These are phyloP conservation scores for Heterocephalus glaber DNA, from an alignment of 2,113 vertebrate species.

Conservation along the genomic window DNA sequence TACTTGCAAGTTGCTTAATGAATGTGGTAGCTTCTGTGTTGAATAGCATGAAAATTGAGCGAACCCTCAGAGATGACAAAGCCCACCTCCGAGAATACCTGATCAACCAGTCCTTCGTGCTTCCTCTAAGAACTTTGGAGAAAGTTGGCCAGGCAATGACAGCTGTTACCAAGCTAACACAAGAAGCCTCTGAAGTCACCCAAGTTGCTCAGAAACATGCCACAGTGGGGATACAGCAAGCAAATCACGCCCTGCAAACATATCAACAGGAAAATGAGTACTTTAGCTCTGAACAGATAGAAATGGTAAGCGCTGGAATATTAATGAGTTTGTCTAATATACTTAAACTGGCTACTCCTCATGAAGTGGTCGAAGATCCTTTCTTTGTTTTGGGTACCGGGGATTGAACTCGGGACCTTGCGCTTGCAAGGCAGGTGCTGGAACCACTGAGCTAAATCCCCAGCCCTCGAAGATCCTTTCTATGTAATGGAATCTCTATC, in stretches of 20 bases:
- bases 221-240: conserved; percentile 69
- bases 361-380: background rate
- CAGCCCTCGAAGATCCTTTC: conserved; percentile 66
- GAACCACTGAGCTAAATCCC: too few relatives aligned
- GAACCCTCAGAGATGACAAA: background rate
- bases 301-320: conserved; percentile 81
- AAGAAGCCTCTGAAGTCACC: conserved; percentile 63
- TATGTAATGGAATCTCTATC: conserved; percentile 71
- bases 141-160: conserved; percentile 81
- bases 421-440: too few relatives aligned
- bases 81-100: conserved; percentile 72
- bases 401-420: too few relatives aligned
- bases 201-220: background rate
- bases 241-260: conserved; percentile 36
- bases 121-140: conserved; percentile 49
- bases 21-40: conserved; percentile 80
- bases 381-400: too few relatives aligned
- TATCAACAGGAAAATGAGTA: background rate
- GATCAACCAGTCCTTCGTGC: conserved; percentile 62
- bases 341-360: conserved; percentile 42
- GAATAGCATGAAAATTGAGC: conserved; percentile 62
- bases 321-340: conserved; percentile 80
- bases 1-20: conserved; percentile 76
- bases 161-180: conserved; percentile 76
- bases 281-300: conserved; percentile 73